These are phyloP conservation scores for Pteruthius melanotis DNA, from an alignment of 2,113 vertebrate species.

Conservation along the genomic window DNA sequence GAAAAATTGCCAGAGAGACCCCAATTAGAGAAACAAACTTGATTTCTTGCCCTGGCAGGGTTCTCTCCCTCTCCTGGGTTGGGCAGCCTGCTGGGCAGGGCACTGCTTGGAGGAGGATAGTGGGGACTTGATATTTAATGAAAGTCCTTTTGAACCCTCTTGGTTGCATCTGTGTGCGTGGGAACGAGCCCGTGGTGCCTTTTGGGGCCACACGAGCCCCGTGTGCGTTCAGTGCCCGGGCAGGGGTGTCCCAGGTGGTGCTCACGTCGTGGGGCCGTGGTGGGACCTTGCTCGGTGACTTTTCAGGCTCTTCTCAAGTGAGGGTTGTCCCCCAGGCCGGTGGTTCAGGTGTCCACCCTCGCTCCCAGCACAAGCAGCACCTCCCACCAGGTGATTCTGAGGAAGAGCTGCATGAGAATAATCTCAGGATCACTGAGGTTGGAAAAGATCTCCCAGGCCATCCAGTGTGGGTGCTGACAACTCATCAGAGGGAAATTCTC, in stretches of 20 bases:
- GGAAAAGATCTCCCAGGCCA: no score
- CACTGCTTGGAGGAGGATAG: background rate
- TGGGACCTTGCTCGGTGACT: background rate
- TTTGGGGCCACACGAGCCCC: background rate
- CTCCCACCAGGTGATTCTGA: accelerated
- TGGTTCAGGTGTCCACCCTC: background rate
- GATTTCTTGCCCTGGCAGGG: background rate
- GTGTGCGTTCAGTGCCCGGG: background rate
- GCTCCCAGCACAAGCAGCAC: background rate
- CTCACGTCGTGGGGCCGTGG: background rate
- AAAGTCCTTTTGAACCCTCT: background rate
- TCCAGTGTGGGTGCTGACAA: no score
- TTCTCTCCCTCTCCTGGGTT: background rate
- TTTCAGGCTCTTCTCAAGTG: background rate
- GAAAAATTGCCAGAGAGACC: background rate
- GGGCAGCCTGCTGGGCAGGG: background rate
- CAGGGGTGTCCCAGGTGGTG: background rate
- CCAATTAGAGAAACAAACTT: background rate
- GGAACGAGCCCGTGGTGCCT: background rate
- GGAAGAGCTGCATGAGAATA: background rate
- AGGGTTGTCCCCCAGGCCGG: background rate
- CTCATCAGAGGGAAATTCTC: no score
- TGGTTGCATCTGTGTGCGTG: background rate
- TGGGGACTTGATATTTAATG: background rate
- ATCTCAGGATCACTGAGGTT: no score